phyloP scores from a whole-genome alignment of 2,888 invertebrate species.

The Sesia bembeciformis region DNA sequence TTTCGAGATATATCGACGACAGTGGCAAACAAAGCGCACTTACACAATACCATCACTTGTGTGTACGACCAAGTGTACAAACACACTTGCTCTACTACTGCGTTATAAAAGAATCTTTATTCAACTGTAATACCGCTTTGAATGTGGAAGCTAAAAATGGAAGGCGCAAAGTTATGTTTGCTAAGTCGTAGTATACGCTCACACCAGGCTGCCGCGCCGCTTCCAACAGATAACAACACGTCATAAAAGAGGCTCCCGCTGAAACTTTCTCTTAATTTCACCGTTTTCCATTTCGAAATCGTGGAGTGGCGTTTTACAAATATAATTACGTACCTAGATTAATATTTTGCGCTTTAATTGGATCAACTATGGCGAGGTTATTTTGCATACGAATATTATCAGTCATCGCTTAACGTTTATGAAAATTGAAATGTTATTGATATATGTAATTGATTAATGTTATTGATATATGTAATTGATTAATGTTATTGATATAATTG shows the following conservation, averaged over 20 bases:
- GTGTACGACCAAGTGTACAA: conserved; percentile 7
- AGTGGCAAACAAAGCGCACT: conserved; percentile 58
- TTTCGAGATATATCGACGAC: conserved; percentile 68
- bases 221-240: conserved; percentile 60
- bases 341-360: too few species aligned
- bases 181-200: conserved; percentile 20
- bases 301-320: neutral
- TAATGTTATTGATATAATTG: too few species aligned
- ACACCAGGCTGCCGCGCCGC: conserved; percentile 30
- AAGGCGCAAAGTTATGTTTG: conserved; percentile 24
- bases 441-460: too few species aligned
- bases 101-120: conserved; percentile 17
- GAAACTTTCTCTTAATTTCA: conserved; percentile 60
- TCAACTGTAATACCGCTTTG: conserved; percentile 21
- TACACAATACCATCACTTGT: conserved; percentile 56
- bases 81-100: conserved; percentile 9
- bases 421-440: too few species aligned
- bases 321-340: too few species aligned
- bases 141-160: conserved; percentile 17
- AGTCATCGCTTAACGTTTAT: too few species aligned
- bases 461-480: too few species aligned
- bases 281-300: conserved; percentile 24
- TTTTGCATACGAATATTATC: too few species aligned
- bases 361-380: too few species aligned
- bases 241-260: conserved; percentile 60